Evolutionary conservation across 2,113 vertebrate genomes (phyloP).

Genomic region (Anser cygnoides): DNA sequence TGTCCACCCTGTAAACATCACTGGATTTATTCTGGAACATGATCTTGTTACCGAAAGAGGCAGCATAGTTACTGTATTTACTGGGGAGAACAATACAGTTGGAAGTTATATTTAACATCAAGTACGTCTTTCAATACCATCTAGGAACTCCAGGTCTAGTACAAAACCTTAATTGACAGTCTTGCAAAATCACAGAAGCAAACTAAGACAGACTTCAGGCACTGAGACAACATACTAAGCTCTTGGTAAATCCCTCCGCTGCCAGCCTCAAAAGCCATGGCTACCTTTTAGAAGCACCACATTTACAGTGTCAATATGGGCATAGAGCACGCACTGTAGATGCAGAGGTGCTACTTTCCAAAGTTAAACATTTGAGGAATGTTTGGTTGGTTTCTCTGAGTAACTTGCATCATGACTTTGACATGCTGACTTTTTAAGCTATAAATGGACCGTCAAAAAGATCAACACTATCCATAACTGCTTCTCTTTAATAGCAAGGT

Average conservation of each 20-base stretch:
- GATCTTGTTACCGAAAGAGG: background rate
- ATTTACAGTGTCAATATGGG: background rate
- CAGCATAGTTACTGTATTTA: background rate
- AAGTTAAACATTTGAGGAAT: conserved; percentile 38
- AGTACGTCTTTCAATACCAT: background rate
- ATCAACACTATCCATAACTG: background rate
- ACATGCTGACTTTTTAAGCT: conserved; percentile 18
- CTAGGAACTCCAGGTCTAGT: background rate
- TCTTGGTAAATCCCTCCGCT: background rate
- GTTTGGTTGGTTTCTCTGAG: conserved; percentile 4
- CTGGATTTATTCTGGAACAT: background rate
- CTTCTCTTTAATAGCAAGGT: background rate
- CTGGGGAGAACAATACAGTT: background rate
- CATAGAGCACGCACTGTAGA: conserved; percentile 10
- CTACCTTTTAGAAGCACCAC: background rate
- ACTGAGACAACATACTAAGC: background rate
- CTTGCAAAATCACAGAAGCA: background rate
- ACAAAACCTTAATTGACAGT: background rate
- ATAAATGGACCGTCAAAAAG: conserved; percentile 14
- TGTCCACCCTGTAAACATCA: background rate
- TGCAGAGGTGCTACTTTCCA: conserved; percentile 27
- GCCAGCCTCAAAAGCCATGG: conserved; percentile 5
- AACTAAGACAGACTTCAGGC: background rate
- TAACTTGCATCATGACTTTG: conserved; percentile 17
- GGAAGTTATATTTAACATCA: background rate